Evolutionary conservation across 2,888 invertebrate species (phyloP), one percentile per base, ranked within the genome.

Genomic region (Sminthurinus aureus): DNA sequence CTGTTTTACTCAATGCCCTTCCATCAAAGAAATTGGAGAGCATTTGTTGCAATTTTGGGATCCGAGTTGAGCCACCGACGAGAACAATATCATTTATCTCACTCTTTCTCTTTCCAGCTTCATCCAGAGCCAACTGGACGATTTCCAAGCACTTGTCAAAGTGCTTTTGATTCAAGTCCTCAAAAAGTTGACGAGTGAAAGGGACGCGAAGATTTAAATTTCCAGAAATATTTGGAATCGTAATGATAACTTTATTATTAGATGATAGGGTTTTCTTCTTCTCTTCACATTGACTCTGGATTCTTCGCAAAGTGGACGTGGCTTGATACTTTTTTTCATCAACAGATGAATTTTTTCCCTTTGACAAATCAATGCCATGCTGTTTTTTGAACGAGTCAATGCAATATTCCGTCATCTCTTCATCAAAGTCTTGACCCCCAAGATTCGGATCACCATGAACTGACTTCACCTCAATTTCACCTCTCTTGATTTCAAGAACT

Each of bases 351-450:
- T n/a, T 1, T 64, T n/a, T 64, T 64, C n/a, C 3, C 9, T 64
- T n/a, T 64, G n/a, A 18, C 9, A 64, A n/a, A n/a, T 64, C 9
- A n/a, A 64, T 9, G 3, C 64, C 64, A 2, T 13, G 13, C 2
- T 0, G 0, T 64, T n/a, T 64, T 12, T 92, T 91, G 89, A 96
- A 96, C 90, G 96, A 96, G 86, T 94, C 93, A 9, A 93, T 92
- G 89, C 96, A 95, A 89, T 95, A 93, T 85, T 93, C 94, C 0
- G 96, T 95, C 90, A 96, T 91, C 81, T 95, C 92, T 89, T 93
- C 94, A 89, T 93, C 92, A 85, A 93, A 93, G 87, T 93, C 92
- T 87, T 93, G 92, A 18, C 92, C 92, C 88, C 96, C 96, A 11
- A 74, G 9, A 74, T 74, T 22, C 24, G 38, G 9, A n/a, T 74